phyloP scores from a whole-genome alignment of 2,888 invertebrate genomes.

The Sinodicranocentrus sp. region DNA sequence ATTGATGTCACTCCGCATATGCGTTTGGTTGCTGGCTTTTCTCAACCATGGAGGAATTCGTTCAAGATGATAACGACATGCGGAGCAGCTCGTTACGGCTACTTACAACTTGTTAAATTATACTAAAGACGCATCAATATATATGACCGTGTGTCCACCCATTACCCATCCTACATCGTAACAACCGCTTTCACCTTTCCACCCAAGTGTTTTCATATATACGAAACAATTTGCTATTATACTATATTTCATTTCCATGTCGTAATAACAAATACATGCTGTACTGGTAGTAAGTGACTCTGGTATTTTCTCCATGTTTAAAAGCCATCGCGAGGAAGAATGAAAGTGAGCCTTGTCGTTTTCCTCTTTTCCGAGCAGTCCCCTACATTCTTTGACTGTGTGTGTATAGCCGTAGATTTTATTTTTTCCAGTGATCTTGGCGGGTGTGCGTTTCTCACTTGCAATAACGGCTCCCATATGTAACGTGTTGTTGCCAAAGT shows the following conservation, averaged over 20 bases:
- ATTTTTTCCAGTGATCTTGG: background rate
- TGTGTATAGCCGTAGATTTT: background rate
- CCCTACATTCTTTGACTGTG: background rate
- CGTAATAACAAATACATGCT: background rate
- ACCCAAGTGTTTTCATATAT: background rate
- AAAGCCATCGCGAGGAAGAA: conserved; percentile 54
- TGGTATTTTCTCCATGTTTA: background rate
- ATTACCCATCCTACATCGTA: background rate
- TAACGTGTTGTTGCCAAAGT: conserved; percentile 26
- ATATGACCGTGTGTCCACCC: background rate
- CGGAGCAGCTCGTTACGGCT: conserved; percentile 6
- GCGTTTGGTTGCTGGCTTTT: conserved; percentile 3
- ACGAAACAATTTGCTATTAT: conserved; percentile 15
- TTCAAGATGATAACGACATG: background rate
- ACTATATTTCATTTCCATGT: conserved; percentile 8
- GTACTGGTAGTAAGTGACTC: background rate
- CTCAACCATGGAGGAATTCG: conserved; percentile 1
- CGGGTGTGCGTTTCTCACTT: conserved; percentile 19
- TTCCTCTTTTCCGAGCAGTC: conserved; percentile 3
- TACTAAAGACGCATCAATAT: conserved; percentile 5
- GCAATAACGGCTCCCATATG: conserved; percentile 16
- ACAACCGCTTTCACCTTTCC: background rate
- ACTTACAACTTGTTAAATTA: conserved; percentile 13
- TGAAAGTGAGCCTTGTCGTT: conserved; percentile 27
- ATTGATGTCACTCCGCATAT: conserved; percentile 21